A percentile compares a stretch with the other conserved stretches of the same genome.
phyloP scores from a whole-genome alignment of 2,888 invertebrate species.

The Scrobipalpa costella region DNA sequence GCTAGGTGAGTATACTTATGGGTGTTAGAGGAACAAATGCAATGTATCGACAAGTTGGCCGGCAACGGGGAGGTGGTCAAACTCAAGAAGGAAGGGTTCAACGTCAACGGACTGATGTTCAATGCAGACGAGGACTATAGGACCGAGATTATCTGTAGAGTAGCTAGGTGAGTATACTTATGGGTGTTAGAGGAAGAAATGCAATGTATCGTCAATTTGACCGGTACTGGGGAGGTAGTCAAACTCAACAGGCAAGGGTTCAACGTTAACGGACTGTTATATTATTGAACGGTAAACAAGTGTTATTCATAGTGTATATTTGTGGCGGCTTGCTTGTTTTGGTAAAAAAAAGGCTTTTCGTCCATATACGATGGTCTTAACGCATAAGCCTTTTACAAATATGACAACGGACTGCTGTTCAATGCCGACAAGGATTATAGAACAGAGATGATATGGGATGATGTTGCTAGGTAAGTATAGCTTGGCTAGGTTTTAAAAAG shows the following conservation, averaged over 20 bases:
- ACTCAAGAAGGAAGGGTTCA: constrained; percentile 50
- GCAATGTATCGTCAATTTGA: no score
- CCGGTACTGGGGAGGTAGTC: constrained; percentile 60
- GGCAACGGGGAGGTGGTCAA: constrained; percentile 59
- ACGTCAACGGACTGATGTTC: constrained; percentile 61
- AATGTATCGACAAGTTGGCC: constrained; percentile 57
- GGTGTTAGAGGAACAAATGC: constrained; percentile 53
- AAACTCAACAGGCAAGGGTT: constrained; percentile 53
- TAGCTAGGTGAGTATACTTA: constrained; percentile 2
- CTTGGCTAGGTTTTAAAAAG: not conserved
- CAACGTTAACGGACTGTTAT: constrained; percentile 58
- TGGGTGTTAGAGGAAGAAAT: no score
- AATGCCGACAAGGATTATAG: constrained; percentile 52
- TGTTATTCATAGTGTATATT: no score
- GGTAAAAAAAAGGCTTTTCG: no score
- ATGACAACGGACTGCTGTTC: constrained; percentile 61
- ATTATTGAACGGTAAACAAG: no score
- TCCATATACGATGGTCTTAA: no score
- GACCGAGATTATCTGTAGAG: constrained; percentile 37
- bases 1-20: no score
- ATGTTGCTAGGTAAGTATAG: not conserved
- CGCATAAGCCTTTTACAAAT: constrained; percentile 44
- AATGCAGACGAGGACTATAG: constrained; percentile 64
- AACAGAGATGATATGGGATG: constrained; percentile 10
- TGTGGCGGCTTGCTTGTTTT: no score